Base-by-base conservation (phyloP, 2,113 vertebrate species). In the Indicator maculatus region DNA sequence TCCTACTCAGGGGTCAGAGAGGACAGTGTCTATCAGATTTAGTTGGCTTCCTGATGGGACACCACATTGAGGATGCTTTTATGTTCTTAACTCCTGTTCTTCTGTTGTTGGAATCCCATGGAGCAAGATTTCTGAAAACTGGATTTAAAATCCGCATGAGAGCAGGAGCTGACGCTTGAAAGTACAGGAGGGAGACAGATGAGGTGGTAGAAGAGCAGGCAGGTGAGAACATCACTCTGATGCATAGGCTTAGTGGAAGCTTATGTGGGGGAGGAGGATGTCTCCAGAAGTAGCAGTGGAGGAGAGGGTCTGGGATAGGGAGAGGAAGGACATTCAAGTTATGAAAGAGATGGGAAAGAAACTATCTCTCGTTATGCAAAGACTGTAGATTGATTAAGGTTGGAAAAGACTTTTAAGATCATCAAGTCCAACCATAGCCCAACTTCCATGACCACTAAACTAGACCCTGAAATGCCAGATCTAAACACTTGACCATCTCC, bases 1-100 rank as follows among this genome's bases (percentile, higher is more conserved):
- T 86, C 53, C 72, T 71, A 24, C 36, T 67, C 20, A 7, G 75
- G 85, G 78, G 88, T 81, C 86, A 72, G 53, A 90, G 82, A 91
- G 65, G 88, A 94, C 33, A 66, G 47, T 11, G 72, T 81, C 87
- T 89, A 28, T 86, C 75, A 88, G 87, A 77, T 94, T 95, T 95
- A 91, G 72, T 8, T 95, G 95, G 85, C 79, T 91, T 90, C 93
- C 93, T 93, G 91, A 74, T 86, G 89, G 85, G 88, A 71, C 69
- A 56, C 60, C 90, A 90, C 65, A 27, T 52, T 70, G 88, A 88
- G 86, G 90, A 41, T 96, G 65, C 92, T 95, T 90, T 95, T 83
- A 91, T 94, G 80, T 88, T 92, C 76, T 83, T 88, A 94, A 71
- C 83, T 96, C 56, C 47, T 9, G 2, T 81, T 90, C 85, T 85